These are phyloP conservation scores for Telenomus remus DNA, from an alignment of 1,140 invertebrate species.

Conservation along the genomic window DNA sequence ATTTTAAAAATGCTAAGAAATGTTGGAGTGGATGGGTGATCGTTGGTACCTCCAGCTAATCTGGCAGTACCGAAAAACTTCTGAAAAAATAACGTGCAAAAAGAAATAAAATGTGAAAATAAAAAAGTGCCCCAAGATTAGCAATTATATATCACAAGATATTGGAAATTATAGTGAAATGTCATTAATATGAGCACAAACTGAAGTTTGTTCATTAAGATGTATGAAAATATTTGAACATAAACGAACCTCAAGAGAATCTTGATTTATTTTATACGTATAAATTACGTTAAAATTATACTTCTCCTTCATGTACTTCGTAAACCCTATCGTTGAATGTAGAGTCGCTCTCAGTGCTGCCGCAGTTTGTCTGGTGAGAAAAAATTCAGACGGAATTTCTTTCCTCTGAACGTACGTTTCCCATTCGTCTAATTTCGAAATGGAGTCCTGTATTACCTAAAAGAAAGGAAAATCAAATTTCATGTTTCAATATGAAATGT, in stretches of 20 bases:
- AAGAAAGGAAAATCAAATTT: neutral
- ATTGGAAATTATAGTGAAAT: neutral
- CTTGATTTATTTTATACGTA: constrained; percentile 15
- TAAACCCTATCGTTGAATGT: neutral
- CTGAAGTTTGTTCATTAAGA: neutral
- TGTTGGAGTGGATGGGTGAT: constrained; percentile 25
- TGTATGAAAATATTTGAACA: constrained; percentile 1
- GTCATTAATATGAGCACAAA: neutral
- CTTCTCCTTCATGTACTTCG: constrained; percentile 6
- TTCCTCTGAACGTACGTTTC: neutral
- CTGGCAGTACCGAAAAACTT: constrained; percentile 31
- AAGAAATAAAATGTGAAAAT: neutral
- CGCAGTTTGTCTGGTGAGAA: neutral
- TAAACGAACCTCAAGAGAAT: constrained; percentile 8
- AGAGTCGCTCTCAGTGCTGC: neutral
- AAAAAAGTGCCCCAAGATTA: no score
- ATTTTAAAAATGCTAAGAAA: constrained; percentile 27
- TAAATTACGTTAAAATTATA: constrained; percentile 3
- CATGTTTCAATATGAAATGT: no score
- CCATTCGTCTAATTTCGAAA: neutral
- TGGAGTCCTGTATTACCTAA: neutral
- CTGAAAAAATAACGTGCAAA: constrained; percentile 9
- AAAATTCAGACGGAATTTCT: neutral
- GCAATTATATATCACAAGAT: no score
- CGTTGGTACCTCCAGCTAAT: constrained; percentile 26